Evolutionary conservation across 2,113 vertebrate genomes (phyloP).

Genomic region (Salvelinus alpinus): DNA sequence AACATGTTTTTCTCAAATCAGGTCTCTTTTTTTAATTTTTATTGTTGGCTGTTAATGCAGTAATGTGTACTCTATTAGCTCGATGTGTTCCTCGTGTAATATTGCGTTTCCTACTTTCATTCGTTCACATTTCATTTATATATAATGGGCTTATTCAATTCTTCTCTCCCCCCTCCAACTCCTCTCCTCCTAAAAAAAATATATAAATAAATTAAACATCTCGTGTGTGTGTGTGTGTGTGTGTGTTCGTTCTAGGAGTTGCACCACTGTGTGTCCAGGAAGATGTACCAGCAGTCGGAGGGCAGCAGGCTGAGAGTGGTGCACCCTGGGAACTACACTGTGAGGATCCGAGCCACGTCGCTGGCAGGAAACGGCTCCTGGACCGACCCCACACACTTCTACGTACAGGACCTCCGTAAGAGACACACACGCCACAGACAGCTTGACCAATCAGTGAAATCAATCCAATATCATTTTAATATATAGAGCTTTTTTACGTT

Average conservation of each 20-base stretch:
- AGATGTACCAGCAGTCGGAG: constrained; percentile 72
- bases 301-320: constrained; percentile 85
- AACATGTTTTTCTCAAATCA: background rate
- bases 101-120: too few relatives aligned
- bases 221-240: background rate
- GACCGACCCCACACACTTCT: constrained; percentile 88
- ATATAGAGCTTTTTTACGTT: too few relatives aligned
- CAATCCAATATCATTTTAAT: too few relatives aligned
- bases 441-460: too few relatives aligned
- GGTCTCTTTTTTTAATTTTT: background rate
- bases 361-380: constrained; percentile 94
- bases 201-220: background rate
- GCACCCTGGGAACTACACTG: constrained; percentile 90
- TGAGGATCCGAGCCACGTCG: constrained; percentile 88
- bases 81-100: background rate
- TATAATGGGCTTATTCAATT: too few relatives aligned
- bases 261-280: constrained; percentile 87
- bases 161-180: too few relatives aligned
- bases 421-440: background rate
- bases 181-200: too few relatives aligned
- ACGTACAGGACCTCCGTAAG: constrained; percentile 85
- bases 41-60: background rate
- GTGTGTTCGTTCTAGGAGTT: constrained; percentile 73
- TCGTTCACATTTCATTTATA: too few relatives aligned
- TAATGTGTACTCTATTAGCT: too few relatives aligned